Conservation (phyloP, 2,113 vertebrate genomes). For the Polypterus senegalus region DNA sequence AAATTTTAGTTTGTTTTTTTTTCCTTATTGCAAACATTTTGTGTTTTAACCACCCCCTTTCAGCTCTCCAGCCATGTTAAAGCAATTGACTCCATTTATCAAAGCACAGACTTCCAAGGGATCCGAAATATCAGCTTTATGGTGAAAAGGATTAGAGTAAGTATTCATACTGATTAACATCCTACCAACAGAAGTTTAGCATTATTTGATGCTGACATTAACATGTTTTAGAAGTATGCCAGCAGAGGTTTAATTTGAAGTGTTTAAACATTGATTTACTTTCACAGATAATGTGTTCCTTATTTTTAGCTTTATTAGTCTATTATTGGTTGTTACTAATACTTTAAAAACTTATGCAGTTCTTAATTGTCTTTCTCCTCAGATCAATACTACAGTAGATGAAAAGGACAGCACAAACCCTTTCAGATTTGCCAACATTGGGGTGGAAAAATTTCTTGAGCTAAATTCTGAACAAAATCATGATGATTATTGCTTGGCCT, state of each 20-base stretch:
- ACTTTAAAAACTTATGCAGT: neutral
- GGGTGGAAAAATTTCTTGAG: slow-evolving; percentile 95
- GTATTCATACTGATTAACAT: slow-evolving; percentile 24
- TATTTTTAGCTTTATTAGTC: no score
- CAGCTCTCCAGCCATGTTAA: slow-evolving; percentile 97
- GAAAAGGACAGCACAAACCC: slow-evolving; percentile 83
- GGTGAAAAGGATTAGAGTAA: slow-evolving; percentile 92
- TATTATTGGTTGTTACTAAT: neutral
- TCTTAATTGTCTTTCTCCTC: slow-evolving; percentile 26
- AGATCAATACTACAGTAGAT: slow-evolving; percentile 89
- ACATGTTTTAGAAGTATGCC: no score
- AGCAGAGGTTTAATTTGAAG: no score
- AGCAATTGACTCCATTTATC: slow-evolving; percentile 88
- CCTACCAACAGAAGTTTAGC: neutral
- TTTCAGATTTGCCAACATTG: slow-evolving; percentile 94
- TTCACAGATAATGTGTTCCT: no score
- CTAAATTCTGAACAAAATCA: slow-evolving; percentile 97
- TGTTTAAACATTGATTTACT: no score
- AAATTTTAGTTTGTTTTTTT: neutral
- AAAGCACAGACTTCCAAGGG: slow-evolving; percentile 84
- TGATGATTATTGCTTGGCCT: slow-evolving; percentile 94
- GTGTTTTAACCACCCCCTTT: neutral
- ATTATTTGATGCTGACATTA: no score
- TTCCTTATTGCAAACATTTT: neutral
- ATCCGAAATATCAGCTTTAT: slow-evolving; percentile 95